Base-by-base conservation (phyloP, 1,140 invertebrate genomes). In the Bombus haemorrhoidalis region DNA sequence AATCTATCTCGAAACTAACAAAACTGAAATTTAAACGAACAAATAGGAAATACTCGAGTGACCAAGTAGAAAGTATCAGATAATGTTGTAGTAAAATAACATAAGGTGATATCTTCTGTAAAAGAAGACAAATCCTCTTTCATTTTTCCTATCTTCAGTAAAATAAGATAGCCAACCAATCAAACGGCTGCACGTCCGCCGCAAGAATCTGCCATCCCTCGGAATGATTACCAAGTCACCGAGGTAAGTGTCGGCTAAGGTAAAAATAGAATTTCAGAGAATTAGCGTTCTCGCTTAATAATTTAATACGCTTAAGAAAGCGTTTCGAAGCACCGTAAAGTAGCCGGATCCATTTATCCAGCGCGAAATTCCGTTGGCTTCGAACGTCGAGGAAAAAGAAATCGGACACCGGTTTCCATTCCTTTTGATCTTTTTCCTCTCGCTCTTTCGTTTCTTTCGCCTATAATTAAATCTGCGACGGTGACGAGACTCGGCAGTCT, bases 401-500 rank as follows among this genome's bases (percentile, higher is more conserved):
- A 41, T n/a, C 15, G 9, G 15, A 0, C 66, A 37, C 32, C 32
- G 8, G 32, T 32, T 22, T 32, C 4, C 4, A 9, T 37, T 1
- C 9, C 15, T 8, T 22, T 59, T 34, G 3, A 37, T 25, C 47
- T 53, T 34, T 22, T 37, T 71, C 69, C 9, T 37, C 15, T 53
- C 47, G 47, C 37, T 41, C 25, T 28, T 39, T 25, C 2, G n/a
- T 32, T n/a, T 68, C 43, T 66, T 18, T 66, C 47, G 34, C 22
- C 43, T 81, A 69, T 86, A 86, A 86, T 86, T 82, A 81, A 86
- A 86, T 82, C 72, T 43, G 47, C 41, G 43, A 15, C 34, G 37
- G 25, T n/a, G 39, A 13, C 77, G 68, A 41, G 68, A 22, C 62
- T 75, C 53, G 37, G 59, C 79, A 71, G 32, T 76, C 72, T 76